Base-by-base conservation (phyloP, 1,140 invertebrate genomes). In the Drosophila funebris region DNA sequence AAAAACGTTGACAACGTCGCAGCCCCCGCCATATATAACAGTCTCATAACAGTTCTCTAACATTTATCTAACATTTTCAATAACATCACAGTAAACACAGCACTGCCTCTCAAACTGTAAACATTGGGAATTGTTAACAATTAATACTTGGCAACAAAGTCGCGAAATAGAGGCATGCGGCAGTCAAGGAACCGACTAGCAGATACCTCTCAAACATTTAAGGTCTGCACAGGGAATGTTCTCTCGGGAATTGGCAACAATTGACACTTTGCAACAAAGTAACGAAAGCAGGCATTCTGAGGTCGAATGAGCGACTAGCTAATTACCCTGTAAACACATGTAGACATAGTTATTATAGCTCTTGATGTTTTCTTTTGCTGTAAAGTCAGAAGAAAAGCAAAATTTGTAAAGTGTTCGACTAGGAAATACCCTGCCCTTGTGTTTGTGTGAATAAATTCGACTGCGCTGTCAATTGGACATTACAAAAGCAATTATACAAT, bases 91-190 rank as follows among this genome's bases (percentile, higher is more conserved):
- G 11, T 9, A 36, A 36, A n/a, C n/a, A 11, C 5, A 36, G 33
- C n/a, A 11, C 5, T 27, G 29, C 20, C 9, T 1, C 1, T 16
- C 22, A 58, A 29, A 20, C 14, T 31, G 33, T 29, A 29, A 27
- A 27, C 20, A 4, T 16, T 13, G 13, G 14, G 3, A 52, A 52
- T 52, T 33, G 22, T 5, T 6, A 4, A 7, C 44, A 43, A 53
- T 52, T 52, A 11, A 52, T 33, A 52, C 60, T 62, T 52, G 22
- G 22, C 60, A 50, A 13, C 39, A 43, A 57, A 3, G 24, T 13
- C 22, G 1, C 18, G 0, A 13, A 61, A 36, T 7, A 29, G 1
- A 29, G 29, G 29, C 7, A 6, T 31, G 8, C 29, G 1, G 31
- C n/a, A 5, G 4, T 36, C 4, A 39, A 53, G 61, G 46, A 7